phyloP scores from a whole-genome alignment of 1,140 invertebrate genomes.

The Hyposmocoma kahamanoa region DNA sequence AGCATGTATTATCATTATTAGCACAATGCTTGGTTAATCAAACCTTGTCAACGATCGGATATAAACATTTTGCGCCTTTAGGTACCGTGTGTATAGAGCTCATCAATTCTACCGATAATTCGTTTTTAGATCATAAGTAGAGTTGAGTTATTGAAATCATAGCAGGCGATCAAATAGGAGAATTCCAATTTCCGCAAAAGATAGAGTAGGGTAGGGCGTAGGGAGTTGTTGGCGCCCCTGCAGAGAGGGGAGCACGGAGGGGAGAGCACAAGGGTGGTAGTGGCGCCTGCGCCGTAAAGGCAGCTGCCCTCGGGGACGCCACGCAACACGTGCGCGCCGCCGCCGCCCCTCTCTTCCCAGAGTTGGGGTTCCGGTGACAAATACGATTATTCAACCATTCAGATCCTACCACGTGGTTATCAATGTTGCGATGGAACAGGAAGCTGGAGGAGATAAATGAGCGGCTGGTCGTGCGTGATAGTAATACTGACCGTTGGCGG shows the following conservation, averaged over 20 bases:
- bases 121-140: no score
- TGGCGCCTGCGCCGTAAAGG: slow-evolving; percentile 47
- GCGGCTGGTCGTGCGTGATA: neutral
- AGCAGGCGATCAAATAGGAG: slow-evolving; percentile 27
- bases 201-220: slow-evolving; percentile 42
- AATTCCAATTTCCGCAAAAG: slow-evolving; percentile 67
- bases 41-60: no score
- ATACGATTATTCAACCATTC: slow-evolving; percentile 63
- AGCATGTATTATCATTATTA: slow-evolving; percentile 22
- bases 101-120: no score
- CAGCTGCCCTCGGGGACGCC: slow-evolving; percentile 42
- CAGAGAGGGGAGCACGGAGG: slow-evolving; percentile 40
- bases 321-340: slow-evolving; percentile 39
- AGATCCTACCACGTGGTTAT: slow-evolving; percentile 33
- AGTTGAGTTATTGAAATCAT: neutral
- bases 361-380: slow-evolving; percentile 19
- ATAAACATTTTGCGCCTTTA: no score
- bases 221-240: slow-evolving; percentile 49
- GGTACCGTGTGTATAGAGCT: no score
- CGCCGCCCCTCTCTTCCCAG: slow-evolving; percentile 15
- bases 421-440: slow-evolving; percentile 18
- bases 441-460: slow-evolving; percentile 6
- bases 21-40: slow-evolving; percentile 17
- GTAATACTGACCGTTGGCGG: slow-evolving; percentile 71
- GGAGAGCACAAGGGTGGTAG: slow-evolving; percentile 19